A percentile compares a stretch with the other conserved stretches of the same genome.
phyloP scores from a whole-genome alignment of 2,888 invertebrate genomes.

The Troilus luridus region DNA sequence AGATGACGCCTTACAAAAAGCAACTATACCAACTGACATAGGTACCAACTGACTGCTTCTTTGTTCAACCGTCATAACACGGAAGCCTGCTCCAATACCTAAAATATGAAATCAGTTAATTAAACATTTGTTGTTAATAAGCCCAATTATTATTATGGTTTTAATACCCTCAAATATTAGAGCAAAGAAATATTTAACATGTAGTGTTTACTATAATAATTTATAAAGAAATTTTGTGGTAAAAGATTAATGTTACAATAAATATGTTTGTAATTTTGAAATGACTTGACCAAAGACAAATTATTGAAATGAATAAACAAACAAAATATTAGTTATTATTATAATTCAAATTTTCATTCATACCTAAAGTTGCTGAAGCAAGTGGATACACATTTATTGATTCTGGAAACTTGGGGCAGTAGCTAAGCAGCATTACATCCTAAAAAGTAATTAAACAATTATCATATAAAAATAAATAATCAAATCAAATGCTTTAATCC shows the following conservation, averaged over 20 bases:
- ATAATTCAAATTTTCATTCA: not conserved
- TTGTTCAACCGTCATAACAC: conserved; percentile 70
- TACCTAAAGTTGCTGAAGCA: conserved; percentile 65
- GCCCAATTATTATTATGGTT: not conserved
- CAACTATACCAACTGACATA: conserved; percentile 69
- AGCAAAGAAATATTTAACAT: not conserved
- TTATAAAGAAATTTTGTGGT: not conserved
- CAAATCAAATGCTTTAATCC: not conserved
- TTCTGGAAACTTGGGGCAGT: conserved; percentile 76
- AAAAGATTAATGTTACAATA: not conserved
- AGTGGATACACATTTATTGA: conserved; percentile 72
- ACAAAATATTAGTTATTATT: not conserved
- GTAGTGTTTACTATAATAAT: not conserved
- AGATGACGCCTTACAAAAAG: conserved; percentile 56
- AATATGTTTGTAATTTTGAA: not conserved
- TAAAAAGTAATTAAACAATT: conserved; percentile 70
- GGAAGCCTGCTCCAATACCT: conserved; percentile 68
- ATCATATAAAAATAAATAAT: not conserved
- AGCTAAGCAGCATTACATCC: conserved; percentile 75
- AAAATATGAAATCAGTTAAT: not conserved
- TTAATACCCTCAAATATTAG: not conserved
- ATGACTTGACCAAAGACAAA: not conserved
- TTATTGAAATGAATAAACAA: not conserved
- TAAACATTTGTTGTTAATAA: not conserved
- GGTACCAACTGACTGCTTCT: conserved; percentile 70